A percentile compares a stretch with the other conserved stretches of the same genome.
Conservation (phyloP, 2,888 invertebrate species). For the Diadegma fenestrale region DNA sequence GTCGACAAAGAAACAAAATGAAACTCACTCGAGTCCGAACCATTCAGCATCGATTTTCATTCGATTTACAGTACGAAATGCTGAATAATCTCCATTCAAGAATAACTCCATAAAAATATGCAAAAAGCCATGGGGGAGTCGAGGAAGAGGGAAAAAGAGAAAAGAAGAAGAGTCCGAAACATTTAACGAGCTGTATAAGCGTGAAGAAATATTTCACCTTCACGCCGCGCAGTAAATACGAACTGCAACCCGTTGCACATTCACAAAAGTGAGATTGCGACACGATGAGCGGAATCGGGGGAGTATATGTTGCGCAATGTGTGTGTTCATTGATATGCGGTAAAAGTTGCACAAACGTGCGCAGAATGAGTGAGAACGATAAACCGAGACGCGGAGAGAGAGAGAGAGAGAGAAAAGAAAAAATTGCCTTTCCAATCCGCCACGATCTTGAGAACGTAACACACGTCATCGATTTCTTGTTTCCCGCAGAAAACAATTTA, state of each 20-base stretch:
- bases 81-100: too few relatives aligned
- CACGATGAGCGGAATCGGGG: not conserved
- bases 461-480: not conserved
- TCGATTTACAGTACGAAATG: not conserved
- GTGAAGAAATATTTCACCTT: not conserved
- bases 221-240: not conserved
- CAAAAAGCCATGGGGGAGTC: not conserved
- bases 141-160: not conserved
- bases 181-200: conserved; percentile 9
- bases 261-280: conserved; percentile 19
- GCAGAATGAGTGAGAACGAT: not conserved
- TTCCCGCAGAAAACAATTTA: not conserved
- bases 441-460: not conserved
- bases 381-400: not conserved
- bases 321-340: conserved; percentile 25
- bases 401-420: not conserved
- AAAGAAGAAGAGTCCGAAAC: not conserved
- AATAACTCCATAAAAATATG: not conserved
- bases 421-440: conserved; percentile 3
- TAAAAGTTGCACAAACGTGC: not conserved
- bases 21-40: too few relatives aligned
- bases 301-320: conserved; percentile 21
- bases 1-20: not conserved
- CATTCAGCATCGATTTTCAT: not conserved
- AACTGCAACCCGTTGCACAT: not conserved